A percentile compares a stretch with the other conserved stretches of the same genome.
Conservation (phyloP, 2,888 invertebrate genomes). For the Cataglyphis rosenhaueri region DNA sequence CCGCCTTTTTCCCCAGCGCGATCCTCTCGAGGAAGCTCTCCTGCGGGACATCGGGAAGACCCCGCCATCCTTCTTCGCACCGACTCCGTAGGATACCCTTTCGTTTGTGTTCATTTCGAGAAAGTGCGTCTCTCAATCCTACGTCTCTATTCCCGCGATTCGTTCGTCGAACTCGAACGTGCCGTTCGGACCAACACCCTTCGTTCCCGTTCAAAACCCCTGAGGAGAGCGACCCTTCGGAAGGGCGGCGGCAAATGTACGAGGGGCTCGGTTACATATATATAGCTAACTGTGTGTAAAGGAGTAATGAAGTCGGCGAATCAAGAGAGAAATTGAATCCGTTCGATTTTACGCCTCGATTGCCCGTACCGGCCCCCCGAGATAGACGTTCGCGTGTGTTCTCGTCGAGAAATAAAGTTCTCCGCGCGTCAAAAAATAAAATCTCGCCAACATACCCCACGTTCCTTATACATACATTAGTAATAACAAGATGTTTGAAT, state of each 20-base stretch:
- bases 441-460: neutral
- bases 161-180: slow-evolving; percentile 36
- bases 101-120: slow-evolving; percentile 48
- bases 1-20: neutral
- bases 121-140: slow-evolving; percentile 48
- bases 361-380: slow-evolving; percentile 65
- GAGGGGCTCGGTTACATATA: slow-evolving; percentile 58
- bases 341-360: slow-evolving; percentile 81
- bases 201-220: neutral
- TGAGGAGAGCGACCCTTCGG: slow-evolving; percentile 56
- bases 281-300: slow-evolving; percentile 58
- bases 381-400: slow-evolving; percentile 37
- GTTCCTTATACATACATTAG: neutral
- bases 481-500: neutral
- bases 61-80: slow-evolving; percentile 36
- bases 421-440: slow-evolving; percentile 25
- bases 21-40: slow-evolving; percentile 5
- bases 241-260: slow-evolving; percentile 61
- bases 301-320: slow-evolving; percentile 79
- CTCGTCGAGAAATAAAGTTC: slow-evolving; percentile 33
- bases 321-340: slow-evolving; percentile 81
- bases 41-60: neutral
- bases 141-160: slow-evolving; percentile 66
- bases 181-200: neutral
- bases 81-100: slow-evolving; percentile 38